Base-by-base conservation (phyloP, 2,797 vertebrate genomes). In the Trematomus bernacchii region DNA sequence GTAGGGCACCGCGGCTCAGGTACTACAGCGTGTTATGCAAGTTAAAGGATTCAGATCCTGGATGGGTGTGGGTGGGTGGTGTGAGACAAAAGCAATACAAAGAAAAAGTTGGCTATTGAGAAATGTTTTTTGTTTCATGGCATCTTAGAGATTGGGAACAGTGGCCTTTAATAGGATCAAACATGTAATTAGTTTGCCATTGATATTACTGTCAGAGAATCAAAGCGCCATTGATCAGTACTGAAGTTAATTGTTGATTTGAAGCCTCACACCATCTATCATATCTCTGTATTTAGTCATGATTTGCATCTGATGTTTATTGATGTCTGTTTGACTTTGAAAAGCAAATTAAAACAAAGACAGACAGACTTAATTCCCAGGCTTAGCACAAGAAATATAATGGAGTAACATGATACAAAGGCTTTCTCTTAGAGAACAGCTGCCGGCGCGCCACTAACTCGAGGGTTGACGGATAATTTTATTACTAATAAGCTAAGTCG, bases 391-490 rank as follows among this genome's bases (percentile, higher is more conserved):
- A 90, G 84, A 89, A 90, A 82, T 81, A 84, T 83, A 91, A 93
- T 75, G 79, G 83, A 59, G 91, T 81, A 92, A 92, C 77, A 16
- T 15, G 88, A 92, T 86, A 87, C 89, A 66, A 76, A 89, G 85
- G 84, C 87, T 89, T 91, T 86, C 84, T 82, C 82, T 73, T 64
- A 52, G 75, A 76, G 85, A 92, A 79, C 91, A 94, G 93, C 91
- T 95, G 93, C 79, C 47, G 74, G 79, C 87, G 71, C 77, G 71
- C 88, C 87, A 67, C 89, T 82, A 88, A 92, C 83, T 72, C 73
- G 44, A 27, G 66, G 85, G 87, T 65, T 89, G 80, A 91, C 87
- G 86, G 90, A 92, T 90, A 90, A 90, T 92, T 92, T 88, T 91
- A 86, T 89, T 84, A 88, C 71, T 79, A 83, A 79, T 75, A 87